A percentile compares a stretch with the other conserved stretches of the same genome.
Conservation (phyloP, 2,888 invertebrate genomes). For the Ischnura elegans region DNA sequence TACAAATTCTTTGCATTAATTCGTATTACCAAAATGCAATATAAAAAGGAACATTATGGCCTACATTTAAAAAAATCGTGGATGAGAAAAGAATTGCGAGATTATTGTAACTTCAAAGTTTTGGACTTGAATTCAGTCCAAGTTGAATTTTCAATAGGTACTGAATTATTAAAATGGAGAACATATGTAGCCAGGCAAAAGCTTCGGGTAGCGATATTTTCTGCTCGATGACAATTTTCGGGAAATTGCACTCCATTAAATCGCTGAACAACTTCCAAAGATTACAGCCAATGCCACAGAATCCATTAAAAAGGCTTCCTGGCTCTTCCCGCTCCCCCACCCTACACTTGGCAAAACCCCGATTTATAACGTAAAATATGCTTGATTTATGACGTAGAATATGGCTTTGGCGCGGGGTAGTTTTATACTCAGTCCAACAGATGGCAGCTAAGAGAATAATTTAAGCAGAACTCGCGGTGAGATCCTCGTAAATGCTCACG, state of each 20-base stretch:
- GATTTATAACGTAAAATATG: slow-evolving; percentile 10
- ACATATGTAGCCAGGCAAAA: not conserved
- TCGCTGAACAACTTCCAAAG: slow-evolving; percentile 31
- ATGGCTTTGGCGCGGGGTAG: not conserved
- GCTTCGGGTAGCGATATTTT: slow-evolving; percentile 4
- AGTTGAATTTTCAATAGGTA: not conserved
- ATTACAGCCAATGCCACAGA: slow-evolving; percentile 18
- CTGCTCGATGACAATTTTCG: not conserved
- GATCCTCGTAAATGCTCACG: not conserved
- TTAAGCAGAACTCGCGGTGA: not conserved
- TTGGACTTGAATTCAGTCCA: not conserved
- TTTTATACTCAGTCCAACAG: not conserved
- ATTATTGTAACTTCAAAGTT: not conserved
- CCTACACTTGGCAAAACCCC: not conserved
- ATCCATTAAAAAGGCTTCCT: slow-evolving; percentile 31
- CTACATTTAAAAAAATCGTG: not conserved
- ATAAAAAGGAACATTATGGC: no score
- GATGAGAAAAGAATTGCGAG: not conserved
- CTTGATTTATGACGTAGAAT: not conserved
- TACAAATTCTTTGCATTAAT: no score
- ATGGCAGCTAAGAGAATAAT: not conserved
- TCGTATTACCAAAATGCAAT: no score
- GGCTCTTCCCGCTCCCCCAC: not conserved
- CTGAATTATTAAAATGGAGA: not conserved
- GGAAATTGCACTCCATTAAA: slow-evolving; percentile 31